Percentiles rank a stretch among this genome's conserved stretches.
Conservation (phyloP, 2,888 invertebrate species). For the Microchrysa polita region DNA sequence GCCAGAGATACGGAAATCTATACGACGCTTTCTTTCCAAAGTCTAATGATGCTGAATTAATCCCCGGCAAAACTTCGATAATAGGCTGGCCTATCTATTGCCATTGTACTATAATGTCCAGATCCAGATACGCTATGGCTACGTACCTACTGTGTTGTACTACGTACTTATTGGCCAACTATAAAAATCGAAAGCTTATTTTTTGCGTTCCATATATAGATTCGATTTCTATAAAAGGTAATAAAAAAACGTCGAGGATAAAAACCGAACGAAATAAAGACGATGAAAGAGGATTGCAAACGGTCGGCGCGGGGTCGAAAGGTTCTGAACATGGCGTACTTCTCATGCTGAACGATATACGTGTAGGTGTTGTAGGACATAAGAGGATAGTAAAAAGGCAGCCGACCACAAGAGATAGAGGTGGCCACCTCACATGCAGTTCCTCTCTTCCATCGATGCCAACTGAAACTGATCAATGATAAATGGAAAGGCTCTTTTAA, state of each 20-base stretch:
- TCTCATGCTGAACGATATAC: too few relatives aligned
- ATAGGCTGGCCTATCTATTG: slow-evolving; percentile 21
- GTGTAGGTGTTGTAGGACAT: background rate
- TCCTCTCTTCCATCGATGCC: background rate
- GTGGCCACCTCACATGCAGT: background rate
- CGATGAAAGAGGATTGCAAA: slow-evolving; percentile 15
- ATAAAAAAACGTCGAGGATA: slow-evolving; percentile 36
- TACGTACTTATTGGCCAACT: slow-evolving; percentile 7
- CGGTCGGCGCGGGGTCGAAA: background rate
- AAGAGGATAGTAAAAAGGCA: background rate
- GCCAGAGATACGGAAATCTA: background rate
- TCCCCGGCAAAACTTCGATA: slow-evolving; percentile 23
- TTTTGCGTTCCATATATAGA: background rate
- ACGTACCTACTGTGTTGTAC: background rate
- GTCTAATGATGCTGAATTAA: slow-evolving; percentile 41
- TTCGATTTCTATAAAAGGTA: slow-evolving; percentile 34
- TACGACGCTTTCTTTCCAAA: slow-evolving; percentile 7
- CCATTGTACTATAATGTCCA: too few relatives aligned
- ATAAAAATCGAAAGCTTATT: slow-evolving; percentile 44
- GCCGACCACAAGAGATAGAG: background rate
- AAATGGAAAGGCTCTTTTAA: slow-evolving; percentile 39
- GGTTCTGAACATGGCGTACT: background rate
- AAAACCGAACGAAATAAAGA: slow-evolving; percentile 4
- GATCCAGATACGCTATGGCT: background rate
- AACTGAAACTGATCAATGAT: slow-evolving; percentile 42